Evolutionary conservation across 1,140 invertebrate species (phyloP).

Genomic region (Lerema accius): DNA sequence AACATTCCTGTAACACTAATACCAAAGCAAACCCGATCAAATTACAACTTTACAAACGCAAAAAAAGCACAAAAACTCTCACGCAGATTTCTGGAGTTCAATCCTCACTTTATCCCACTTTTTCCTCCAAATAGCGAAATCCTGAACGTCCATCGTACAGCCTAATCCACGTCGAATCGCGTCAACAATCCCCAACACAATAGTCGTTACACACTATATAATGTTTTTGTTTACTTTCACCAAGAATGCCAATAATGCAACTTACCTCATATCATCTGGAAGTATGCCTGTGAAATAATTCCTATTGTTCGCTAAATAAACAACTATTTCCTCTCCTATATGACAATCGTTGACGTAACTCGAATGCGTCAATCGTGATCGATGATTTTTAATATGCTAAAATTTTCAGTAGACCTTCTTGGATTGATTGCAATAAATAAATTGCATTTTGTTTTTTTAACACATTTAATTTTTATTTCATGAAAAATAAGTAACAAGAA

Average conservation of each 20-base stretch:
- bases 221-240: conserved; percentile 39
- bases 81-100: conserved; percentile 54
- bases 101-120: conserved; percentile 60
- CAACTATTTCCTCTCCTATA: background rate
- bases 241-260: conserved; percentile 44
- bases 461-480: conserved; percentile 1
- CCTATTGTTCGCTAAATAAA: background rate
- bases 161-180: background rate
- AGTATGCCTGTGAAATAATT: conserved; percentile 14
- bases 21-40: too few species aligned
- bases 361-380: background rate
- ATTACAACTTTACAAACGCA: background rate
- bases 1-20: too few species aligned
- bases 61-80: conserved; percentile 39
- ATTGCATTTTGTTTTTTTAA: too few species aligned
- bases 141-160: conserved; percentile 27
- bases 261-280: conserved; percentile 45
- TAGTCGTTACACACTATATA: background rate
- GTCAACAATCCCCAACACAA: conserved; percentile 8
- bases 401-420: background rate
- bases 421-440: too few species aligned
- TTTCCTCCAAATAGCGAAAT: conserved; percentile 60
- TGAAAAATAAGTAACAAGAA: too few species aligned
- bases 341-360: background rate
- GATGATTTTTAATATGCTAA: background rate